phyloP scores from a whole-genome alignment of 2,797 vertebrate species.

The Margarornis squamiger region DNA sequence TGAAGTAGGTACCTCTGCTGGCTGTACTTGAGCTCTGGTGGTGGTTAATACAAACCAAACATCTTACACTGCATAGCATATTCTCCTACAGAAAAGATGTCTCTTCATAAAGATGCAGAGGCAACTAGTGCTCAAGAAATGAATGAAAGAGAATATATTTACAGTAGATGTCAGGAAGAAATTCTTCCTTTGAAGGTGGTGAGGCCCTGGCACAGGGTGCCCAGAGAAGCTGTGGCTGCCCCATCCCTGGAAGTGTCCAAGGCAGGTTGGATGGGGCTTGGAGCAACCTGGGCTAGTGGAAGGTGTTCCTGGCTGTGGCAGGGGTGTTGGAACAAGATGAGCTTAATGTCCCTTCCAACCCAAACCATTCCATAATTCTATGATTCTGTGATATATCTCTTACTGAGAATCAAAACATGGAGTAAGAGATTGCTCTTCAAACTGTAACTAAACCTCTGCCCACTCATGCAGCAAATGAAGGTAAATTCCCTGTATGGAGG shows the following conservation, averaged over 20 bases:
- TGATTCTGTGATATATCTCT: neutral
- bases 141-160: neutral
- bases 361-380: neutral
- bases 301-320: neutral
- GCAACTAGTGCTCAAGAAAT: neutral
- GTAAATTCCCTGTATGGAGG: neutral
- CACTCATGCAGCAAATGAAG: neutral
- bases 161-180: neutral
- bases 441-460: neutral
- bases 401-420: neutral
- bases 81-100: neutral
- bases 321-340: rapidly evolving
- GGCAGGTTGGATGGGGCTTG: rapidly evolving
- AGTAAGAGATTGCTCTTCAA: neutral
- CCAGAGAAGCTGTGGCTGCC: neutral
- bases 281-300: neutral
- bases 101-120: neutral
- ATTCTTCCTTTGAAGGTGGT: neutral
- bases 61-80: neutral
- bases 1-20: neutral
- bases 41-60: neutral
- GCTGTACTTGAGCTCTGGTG: neutral
- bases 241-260: neutral
- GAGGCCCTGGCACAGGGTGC: neutral
- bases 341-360: neutral